Evolutionary conservation across 1,140 invertebrate genomes (phyloP).

Genomic region (Hormaphis cornu): DNA sequence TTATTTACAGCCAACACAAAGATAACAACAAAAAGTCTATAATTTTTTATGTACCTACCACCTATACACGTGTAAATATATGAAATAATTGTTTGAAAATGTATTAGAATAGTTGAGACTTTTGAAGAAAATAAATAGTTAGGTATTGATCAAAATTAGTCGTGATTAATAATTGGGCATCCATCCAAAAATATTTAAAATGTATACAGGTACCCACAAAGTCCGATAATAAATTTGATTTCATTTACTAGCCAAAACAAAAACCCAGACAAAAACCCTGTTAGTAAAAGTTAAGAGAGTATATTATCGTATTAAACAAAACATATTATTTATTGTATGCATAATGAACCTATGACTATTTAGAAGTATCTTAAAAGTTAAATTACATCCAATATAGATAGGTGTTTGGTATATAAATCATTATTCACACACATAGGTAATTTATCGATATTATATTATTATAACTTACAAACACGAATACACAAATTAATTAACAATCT

Average conservation of each 20-base stretch:
- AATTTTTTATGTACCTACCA: background rate
- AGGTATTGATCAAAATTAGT: background rate
- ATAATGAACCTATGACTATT: too few species aligned
- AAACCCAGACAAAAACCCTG: background rate
- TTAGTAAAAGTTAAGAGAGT: conserved; percentile 8
- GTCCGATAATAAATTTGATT: background rate
- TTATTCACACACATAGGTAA: conserved; percentile 8
- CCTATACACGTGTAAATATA: background rate
- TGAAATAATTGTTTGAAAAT: background rate
- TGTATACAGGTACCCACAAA: too few species aligned
- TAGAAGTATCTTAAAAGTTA: background rate
- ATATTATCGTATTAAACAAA: conserved; percentile 1
- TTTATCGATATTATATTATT: background rate
- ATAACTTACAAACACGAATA: background rate
- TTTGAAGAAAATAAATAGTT: background rate
- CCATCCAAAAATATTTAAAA: background rate
- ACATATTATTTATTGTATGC: background rate
- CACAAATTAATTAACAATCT: conserved; percentile 9
- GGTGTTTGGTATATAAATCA: too few species aligned
- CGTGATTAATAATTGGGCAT: background rate
- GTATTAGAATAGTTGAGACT: background rate
- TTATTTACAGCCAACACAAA: background rate
- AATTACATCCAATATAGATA: conserved; percentile 10
- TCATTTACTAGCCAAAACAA: background rate
- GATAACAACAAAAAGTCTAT: background rate